Evolutionary conservation across 2,113 vertebrate species (phyloP), one percentile per base, ranked within the genome.

Genomic region (Vombatus ursinus): DNA sequence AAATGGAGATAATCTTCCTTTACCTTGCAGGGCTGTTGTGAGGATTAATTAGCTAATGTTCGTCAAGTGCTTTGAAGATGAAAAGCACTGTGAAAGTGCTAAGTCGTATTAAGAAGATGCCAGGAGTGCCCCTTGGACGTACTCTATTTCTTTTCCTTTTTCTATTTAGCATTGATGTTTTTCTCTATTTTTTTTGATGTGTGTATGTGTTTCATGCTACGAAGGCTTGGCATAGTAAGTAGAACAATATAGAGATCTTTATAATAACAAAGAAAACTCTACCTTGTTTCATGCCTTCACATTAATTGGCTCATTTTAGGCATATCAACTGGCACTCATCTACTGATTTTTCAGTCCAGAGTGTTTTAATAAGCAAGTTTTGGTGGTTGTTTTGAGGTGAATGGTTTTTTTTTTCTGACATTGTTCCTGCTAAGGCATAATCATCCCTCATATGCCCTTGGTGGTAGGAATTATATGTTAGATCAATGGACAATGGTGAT

Each of bases 1-100:
- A 97, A 98, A 97, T 98, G 97, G 97, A 98, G 97, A 97, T 98
- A 98, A 97, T 96, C 96, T 90, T 94, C 94, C 97, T 84, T 98
- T 95, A 96, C 97, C 96, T 97, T 97, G 95, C 93, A 94, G 93
- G 92, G 92, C 90, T 96, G 92, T 96, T 96, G 96, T 91, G 94
- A 96, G 96, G 97, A 97, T 98, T 98, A 98, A 97, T 98, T 98
- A 98, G 94, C 94, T 96, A 92, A 95, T 96, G 94, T 97, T 96
- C 90, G 57, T 97, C 96, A 97, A 97, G 97, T 95, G 94, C 95
- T 98, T 97, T 97, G 98, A 98, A 98, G 97, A 97, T 98, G 96
- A 97, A 98, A 97, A 97, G 96, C 51, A 94, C 96, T 94, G 96
- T 93, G 96, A 90, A 96, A 94, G 90, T 53, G 84, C 97, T 97